Percentiles rank a stretch among this genome's conserved stretches.
Conservation (phyloP, 2,888 invertebrate species). For the Crematogaster levior region DNA sequence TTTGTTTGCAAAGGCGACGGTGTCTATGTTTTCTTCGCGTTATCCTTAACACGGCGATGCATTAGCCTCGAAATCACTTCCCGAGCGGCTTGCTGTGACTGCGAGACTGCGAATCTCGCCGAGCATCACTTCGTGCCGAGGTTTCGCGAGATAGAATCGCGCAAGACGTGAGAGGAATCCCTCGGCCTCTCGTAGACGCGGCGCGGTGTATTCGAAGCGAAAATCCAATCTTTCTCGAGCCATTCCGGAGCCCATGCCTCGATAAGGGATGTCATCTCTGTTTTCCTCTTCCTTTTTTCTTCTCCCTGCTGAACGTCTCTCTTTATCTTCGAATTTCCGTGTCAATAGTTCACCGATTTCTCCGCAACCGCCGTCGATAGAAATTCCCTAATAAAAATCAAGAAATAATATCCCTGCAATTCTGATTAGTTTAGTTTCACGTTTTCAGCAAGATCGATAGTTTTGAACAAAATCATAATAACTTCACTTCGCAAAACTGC, state of each 20-base stretch:
- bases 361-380: neutral
- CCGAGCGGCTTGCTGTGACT: constrained; percentile 24
- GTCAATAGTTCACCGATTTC: constrained; percentile 41
- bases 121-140: constrained; percentile 45
- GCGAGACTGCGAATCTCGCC: constrained; percentile 55
- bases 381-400: constrained; percentile 20
- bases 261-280: constrained; percentile 58
- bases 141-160: constrained; percentile 67
- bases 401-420: constrained; percentile 1
- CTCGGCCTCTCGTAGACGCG: constrained; percentile 58
- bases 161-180: constrained; percentile 69
- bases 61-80: constrained; percentile 65
- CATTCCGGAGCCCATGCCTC: constrained; percentile 61
- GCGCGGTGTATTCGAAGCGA: constrained; percentile 58
- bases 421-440: neutral
- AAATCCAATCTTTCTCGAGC: constrained; percentile 70
- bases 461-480: constrained; percentile 10
- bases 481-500: neutral
- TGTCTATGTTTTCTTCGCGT: constrained; percentile 36
- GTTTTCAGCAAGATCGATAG: neutral
- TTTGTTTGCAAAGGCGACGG: neutral
- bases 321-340: constrained; percentile 49
- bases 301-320: constrained; percentile 25
- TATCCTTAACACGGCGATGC: constrained; percentile 50
- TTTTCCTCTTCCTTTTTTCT: constrained; percentile 24